These are phyloP conservation scores for Lophotriccus pileatus DNA, from an alignment of 2,797 vertebrate species.

Conservation along the genomic window DNA sequence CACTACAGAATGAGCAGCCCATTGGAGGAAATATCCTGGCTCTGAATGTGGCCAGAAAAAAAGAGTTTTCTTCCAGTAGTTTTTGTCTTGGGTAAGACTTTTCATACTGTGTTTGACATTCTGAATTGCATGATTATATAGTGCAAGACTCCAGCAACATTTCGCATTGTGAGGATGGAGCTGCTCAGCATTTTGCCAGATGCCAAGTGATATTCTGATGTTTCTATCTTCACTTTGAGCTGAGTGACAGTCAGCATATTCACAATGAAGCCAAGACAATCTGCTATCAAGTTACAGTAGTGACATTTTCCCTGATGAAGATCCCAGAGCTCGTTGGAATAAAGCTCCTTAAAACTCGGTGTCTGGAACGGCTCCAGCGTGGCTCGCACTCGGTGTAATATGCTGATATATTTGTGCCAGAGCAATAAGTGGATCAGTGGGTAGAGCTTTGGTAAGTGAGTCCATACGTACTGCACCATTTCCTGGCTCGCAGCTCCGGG, in stretches of 20 bases:
- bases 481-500: slow-evolving; percentile 81
- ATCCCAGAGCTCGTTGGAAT: slow-evolving; percentile 20
- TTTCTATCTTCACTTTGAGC: slow-evolving; percentile 52
- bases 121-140: slow-evolving; percentile 47
- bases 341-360: slow-evolving; percentile 4
- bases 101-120: slow-evolving; percentile 33
- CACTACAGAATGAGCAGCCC: background rate
- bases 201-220: slow-evolving; percentile 50
- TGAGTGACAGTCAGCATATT: slow-evolving; percentile 57
- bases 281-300: slow-evolving; percentile 47
- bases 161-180: slow-evolving; percentile 56
- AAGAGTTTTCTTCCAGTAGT: slow-evolving; percentile 9
- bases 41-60: background rate
- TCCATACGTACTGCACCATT: slow-evolving; percentile 83
- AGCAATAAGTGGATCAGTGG: slow-evolving; percentile 55
- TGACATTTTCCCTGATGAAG: slow-evolving; percentile 35
- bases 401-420: slow-evolving; percentile 42
- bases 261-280: slow-evolving; percentile 62
- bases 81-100: slow-evolving; percentile 36
- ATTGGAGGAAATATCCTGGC: background rate
- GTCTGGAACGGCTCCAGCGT: slow-evolving; percentile 1
- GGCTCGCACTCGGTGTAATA: background rate
- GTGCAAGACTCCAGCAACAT: slow-evolving; percentile 42
- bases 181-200: slow-evolving; percentile 58
- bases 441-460: slow-evolving; percentile 64